phyloP scores from a whole-genome alignment of 1,140 invertebrate species.

The Pseudomyrmex cubaensis region DNA sequence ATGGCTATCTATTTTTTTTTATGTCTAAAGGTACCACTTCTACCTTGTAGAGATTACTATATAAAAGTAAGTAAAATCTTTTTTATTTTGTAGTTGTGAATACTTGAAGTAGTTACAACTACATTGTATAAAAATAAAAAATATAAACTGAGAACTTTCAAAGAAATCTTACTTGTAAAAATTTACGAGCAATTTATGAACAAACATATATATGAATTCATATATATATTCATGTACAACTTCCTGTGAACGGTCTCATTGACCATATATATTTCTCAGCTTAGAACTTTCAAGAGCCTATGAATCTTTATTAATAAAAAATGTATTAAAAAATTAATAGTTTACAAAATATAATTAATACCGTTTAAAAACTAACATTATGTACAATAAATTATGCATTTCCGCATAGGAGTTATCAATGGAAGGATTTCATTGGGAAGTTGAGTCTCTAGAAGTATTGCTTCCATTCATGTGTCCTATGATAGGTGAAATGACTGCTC shows the following conservation, averaged over 20 bases:
- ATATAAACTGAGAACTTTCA: no score
- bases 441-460: constrained; percentile 85
- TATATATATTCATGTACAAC: no score
- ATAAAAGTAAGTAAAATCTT: constrained; percentile 72
- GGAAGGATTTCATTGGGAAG: constrained; percentile 84
- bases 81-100: not conserved
- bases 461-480: constrained; percentile 83
- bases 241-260: no score
- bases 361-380: not conserved
- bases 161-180: no score
- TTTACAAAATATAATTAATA: constrained; percentile 6
- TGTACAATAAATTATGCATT: constrained; percentile 20
- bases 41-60: constrained; percentile 84
- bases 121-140: not conserved
- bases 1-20: constrained; percentile 86
- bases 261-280: no score
- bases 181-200: no score
- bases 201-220: no score
- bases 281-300: no score
- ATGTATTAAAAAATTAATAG: no score
- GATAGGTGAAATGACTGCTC: constrained; percentile 78
- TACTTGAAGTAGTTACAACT: not conserved
- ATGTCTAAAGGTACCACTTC: constrained; percentile 87
- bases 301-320: no score
- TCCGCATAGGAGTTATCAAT: constrained; percentile 82